Conservation (phyloP, 2,113 vertebrate species). For the Anoplopoma fimbria region DNA sequence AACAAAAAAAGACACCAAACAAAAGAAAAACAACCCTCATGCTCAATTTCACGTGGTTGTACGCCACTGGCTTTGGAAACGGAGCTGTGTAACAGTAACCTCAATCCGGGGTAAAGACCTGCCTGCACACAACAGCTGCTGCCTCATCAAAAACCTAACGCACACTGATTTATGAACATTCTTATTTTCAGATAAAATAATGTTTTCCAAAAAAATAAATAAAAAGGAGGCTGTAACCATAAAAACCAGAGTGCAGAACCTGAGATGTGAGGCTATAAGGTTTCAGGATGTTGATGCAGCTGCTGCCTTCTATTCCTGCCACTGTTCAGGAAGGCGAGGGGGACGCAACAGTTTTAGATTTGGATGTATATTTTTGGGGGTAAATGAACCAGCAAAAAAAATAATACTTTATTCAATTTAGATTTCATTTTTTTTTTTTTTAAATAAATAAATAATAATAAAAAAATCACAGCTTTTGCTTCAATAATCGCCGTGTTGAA, state of each 20-base stretch:
- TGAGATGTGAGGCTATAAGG: conserved; percentile 61
- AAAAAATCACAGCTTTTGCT: accelerated
- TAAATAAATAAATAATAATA: neutral
- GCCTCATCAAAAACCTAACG: conserved; percentile 40
- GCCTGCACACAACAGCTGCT: conserved; percentile 23
- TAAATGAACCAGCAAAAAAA: too few relatives aligned
- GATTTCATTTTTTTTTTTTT: accelerated
- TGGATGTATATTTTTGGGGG: neutral
- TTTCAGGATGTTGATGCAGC: conserved; percentile 80
- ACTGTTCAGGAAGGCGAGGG: conserved; percentile 41
- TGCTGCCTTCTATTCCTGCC: conserved; percentile 81
- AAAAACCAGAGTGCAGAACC: conserved; percentile 64
- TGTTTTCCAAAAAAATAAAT: neutral
- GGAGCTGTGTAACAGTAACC: conserved; percentile 42
- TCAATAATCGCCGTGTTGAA: neutral
- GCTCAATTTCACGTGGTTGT: conserved; percentile 64
- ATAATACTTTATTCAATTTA: accelerated
- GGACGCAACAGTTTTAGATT: conserved; percentile 71
- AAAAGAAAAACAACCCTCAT: conserved; percentile 60
- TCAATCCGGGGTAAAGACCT: conserved; percentile 24
- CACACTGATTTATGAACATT: conserved; percentile 36
- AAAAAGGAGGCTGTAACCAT: conserved; percentile 36
- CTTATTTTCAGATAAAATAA: neutral
- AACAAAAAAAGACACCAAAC: conserved; percentile 39
- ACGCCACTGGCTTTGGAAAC: conserved; percentile 6